These are phyloP conservation scores for Sphenopsis melanotis DNA, from an alignment of 2,797 vertebrate species.

Conservation along the genomic window DNA sequence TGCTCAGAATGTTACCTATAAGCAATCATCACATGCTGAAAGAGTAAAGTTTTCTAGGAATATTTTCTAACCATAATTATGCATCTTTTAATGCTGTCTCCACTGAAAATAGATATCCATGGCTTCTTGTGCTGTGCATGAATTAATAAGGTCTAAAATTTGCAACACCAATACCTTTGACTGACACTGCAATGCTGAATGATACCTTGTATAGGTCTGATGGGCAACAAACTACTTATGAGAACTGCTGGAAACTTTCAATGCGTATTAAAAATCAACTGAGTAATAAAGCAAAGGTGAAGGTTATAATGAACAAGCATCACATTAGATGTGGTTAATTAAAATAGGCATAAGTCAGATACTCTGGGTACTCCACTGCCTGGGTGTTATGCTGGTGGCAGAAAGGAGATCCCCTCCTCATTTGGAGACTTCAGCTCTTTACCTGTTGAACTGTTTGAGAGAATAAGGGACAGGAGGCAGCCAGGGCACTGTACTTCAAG, in stretches of 20 bases:
- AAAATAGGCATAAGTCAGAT: neutral
- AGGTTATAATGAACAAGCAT: neutral
- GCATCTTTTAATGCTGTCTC: neutral
- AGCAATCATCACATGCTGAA: neutral
- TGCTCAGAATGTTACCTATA: neutral
- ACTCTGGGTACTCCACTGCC: neutral
- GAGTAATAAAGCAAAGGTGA: neutral
- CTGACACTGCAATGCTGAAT: neutral
- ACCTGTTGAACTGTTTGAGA: neutral
- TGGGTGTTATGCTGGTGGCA: accelerated
- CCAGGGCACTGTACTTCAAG: neutral
- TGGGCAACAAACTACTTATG: accelerated
- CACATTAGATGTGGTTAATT: neutral
- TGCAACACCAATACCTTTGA: neutral
- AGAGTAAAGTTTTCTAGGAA: neutral
- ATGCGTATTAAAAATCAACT: neutral
- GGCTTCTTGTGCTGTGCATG: neutral
- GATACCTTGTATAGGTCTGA: neutral
- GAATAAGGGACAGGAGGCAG: neutral
- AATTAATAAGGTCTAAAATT: neutral
- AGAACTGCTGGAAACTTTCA: neutral
- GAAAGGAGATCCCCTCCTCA: neutral
- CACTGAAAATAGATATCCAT: neutral
- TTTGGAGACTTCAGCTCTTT: neutral
- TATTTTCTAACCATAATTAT: neutral